Conservation (phyloP, 2,797 vertebrate species). For the Coranthus polyacanthus region DNA sequence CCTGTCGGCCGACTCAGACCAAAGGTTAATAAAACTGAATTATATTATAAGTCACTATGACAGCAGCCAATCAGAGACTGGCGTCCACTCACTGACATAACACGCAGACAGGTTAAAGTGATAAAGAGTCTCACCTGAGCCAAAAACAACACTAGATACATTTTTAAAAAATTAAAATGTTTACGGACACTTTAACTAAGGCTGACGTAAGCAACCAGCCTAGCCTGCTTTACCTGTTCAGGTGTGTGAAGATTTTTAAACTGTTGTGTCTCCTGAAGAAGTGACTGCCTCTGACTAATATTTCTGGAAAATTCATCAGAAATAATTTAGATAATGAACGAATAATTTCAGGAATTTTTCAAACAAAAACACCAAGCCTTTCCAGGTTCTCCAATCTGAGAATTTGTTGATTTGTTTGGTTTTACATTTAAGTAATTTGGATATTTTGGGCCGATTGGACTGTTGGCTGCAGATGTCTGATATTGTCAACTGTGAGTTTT, state of each 20-base stretch:
- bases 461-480: too few relatives aligned
- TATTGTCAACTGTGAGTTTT: too few relatives aligned
- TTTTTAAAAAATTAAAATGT: not conserved
- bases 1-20: constrained; percentile 2
- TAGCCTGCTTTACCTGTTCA: not conserved
- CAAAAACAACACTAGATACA: not conserved
- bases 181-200: not conserved
- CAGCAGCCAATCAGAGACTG: constrained; percentile 40
- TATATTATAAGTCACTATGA: not conserved
- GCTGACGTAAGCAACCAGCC: not conserved
- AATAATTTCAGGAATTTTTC: too few relatives aligned
- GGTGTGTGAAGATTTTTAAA: not conserved
- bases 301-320: too few relatives aligned
- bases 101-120: constrained; percentile 11
- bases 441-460: too few relatives aligned
- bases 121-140: not conserved
- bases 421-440: too few relatives aligned
- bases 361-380: too few relatives aligned
- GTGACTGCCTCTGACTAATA: too few relatives aligned
- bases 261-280: not conserved
- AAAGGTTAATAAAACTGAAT: constrained; percentile 42
- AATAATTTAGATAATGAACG: too few relatives aligned
- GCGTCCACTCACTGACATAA: constrained; percentile 33
- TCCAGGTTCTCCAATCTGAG: too few relatives aligned
- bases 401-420: too few relatives aligned